Percentiles rank a stretch among this genome's conserved stretches.
These are phyloP conservation scores for Pachymerium ferrugineum DNA, from an alignment of 2,888 invertebrate genomes.

Conservation along the genomic window DNA sequence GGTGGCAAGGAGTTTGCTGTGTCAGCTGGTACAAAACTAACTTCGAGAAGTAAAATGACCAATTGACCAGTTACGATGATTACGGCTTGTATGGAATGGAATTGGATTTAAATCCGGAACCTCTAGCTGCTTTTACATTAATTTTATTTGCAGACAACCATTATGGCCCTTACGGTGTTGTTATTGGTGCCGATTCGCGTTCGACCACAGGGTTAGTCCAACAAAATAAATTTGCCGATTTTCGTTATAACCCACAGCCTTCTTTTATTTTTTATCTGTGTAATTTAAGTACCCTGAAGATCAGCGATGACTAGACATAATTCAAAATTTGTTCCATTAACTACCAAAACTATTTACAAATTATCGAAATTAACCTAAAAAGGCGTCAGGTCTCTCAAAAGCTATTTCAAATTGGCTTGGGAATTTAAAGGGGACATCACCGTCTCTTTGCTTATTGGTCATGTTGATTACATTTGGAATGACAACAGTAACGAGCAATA, in stretches of 20 bases:
- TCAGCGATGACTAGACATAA: too few relatives aligned
- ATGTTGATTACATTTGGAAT: neutral
- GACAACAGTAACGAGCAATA: neutral
- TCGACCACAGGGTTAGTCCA: constrained; percentile 74
- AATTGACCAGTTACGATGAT: too few relatives aligned
- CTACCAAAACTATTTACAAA: too few relatives aligned
- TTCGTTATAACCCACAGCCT: neutral
- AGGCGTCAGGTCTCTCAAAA: neutral
- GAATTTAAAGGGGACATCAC: neutral
- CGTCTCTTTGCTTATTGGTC: neutral
- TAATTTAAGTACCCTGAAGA: too few relatives aligned
- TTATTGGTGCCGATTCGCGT: constrained; percentile 96
- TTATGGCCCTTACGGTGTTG: constrained; percentile 97
- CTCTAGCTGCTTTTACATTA: too few relatives aligned
- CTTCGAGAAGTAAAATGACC: too few relatives aligned
- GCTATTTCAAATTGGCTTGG: neutral
- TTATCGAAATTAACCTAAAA: too few relatives aligned
- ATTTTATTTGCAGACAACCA: constrained; percentile 80
- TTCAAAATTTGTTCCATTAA: constrained; percentile 43
- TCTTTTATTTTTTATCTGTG: constrained; percentile 15
- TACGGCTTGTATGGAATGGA: too few relatives aligned
- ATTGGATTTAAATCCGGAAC: too few relatives aligned
- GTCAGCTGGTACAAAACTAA: too few relatives aligned
- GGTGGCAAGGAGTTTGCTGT: too few relatives aligned
- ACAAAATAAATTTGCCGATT: neutral